Base-by-base conservation (phyloP, 2,888 invertebrate genomes). In the Sussaba pulchella region DNA sequence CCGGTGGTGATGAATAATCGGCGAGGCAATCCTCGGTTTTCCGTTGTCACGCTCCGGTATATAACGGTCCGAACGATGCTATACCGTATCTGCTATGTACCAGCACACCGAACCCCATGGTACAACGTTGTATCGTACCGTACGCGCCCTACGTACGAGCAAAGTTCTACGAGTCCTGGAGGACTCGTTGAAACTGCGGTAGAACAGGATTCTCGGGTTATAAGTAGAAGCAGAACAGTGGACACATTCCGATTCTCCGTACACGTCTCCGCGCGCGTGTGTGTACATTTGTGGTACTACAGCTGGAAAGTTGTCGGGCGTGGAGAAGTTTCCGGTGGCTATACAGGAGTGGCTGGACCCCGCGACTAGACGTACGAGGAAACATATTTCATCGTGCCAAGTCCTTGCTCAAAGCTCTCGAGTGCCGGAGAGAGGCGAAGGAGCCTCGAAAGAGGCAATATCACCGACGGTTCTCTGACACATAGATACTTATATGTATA, bases 301-400 rank as follows among this genome's bases (percentile, higher is more conserved):
- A 21, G 70, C 5, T 31, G 45, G 9, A 50, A 67, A 75, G 64
- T 71, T 78, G 61, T 17, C 21, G 31, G 17, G 24, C 43, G 50
- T 61, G 9, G 52, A 63, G 54, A 64, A 8, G 54, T 64, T 79
- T 78, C 57, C 59, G 19, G 19, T 41, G 2, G 43, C 10, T 52
- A n/a, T 31, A 31, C 14, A 10, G 47, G 43, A 17, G 14, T 5
- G 10, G 54, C 39, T n/a, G 57, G 50, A 47, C 24, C 17, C 61
- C 36, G 63, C 31, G 59, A 61, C 24, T n/a, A 73, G 47, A 64
- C 39, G 57, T 54, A 70, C 43, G 78, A 64, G 70, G 71, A 70
- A 77, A 73, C 76, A 82, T 83, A 79, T 83, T 83, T 83, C 79
- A 83, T 82, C 71, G 73, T 79, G 73, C 78, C 78, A 82, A 76